Evolutionary conservation across 2,113 vertebrate species (phyloP).

Genomic region (Candoia aspera): DNA sequence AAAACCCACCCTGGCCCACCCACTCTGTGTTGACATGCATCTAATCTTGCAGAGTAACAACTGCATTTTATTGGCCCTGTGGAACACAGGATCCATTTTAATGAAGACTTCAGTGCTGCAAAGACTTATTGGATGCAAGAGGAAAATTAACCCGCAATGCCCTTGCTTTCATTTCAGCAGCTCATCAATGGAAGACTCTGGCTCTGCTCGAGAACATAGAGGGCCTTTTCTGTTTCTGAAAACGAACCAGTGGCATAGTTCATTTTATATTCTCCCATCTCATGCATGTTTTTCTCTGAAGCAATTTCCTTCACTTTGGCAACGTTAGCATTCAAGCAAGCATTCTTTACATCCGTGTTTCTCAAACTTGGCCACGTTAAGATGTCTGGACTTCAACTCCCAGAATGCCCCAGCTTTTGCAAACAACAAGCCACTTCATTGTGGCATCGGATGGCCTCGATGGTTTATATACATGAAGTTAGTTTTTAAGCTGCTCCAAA

Average conservation of each 20-base stretch:
- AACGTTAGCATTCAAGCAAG: background rate
- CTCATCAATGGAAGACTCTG: no score
- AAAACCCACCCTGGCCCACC: background rate
- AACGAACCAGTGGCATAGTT: background rate
- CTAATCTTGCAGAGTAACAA: background rate
- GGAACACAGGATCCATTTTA: background rate
- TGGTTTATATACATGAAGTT: background rate
- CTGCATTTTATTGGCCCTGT: background rate
- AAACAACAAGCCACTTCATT: background rate
- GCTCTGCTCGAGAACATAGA: background rate
- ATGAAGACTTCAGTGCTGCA: background rate
- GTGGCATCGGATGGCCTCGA: background rate
- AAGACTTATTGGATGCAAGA: background rate
- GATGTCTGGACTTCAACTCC: background rate
- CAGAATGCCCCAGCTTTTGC: background rate
- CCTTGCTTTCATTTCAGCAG: background rate
- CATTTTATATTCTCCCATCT: background rate
- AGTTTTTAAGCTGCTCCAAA: background rate
- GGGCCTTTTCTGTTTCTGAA: background rate
- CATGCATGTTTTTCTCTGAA: background rate
- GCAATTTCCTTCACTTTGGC: background rate
- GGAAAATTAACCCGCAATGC: background rate
- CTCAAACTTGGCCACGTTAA: background rate
- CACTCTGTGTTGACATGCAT: background rate
- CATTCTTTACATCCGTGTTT: background rate